Evolutionary conservation across 2,888 invertebrate genomes (phyloP).

Genomic region (Sinelater perroti): DNA sequence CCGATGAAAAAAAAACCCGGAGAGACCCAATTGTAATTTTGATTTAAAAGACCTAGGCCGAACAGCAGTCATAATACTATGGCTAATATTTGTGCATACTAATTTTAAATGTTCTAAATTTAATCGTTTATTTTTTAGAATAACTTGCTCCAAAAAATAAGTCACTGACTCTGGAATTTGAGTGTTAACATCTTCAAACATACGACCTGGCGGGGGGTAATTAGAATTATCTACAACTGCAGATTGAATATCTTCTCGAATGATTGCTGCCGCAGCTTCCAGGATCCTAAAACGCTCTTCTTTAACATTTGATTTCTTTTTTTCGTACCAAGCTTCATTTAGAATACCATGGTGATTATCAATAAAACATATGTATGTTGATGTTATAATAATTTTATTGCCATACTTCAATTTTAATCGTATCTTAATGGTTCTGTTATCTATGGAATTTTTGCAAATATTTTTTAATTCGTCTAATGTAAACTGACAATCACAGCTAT

Average conservation of each 20-base stretch:
- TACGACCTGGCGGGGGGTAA: slow-evolving; percentile 43
- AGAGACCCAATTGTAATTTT: too few relatives aligned
- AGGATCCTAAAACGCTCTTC: slow-evolving; percentile 44
- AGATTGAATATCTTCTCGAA: slow-evolving; percentile 32
- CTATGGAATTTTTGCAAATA: too few relatives aligned
- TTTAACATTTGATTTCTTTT: slow-evolving; percentile 43
- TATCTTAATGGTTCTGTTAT: too few relatives aligned
- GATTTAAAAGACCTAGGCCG: too few relatives aligned
- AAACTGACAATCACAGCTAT: too few relatives aligned
- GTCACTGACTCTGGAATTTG: slow-evolving; percentile 14
- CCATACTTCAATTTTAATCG: too few relatives aligned
- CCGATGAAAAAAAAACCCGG: too few relatives aligned
- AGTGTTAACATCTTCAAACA: slow-evolving; percentile 23
- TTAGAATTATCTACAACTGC: slow-evolving; percentile 35
- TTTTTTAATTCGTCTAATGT: too few relatives aligned
- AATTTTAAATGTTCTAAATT: slow-evolving; percentile 11
- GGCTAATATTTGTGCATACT: too few relatives aligned
- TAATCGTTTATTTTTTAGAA: slow-evolving; percentile 12
- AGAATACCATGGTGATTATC: slow-evolving; percentile 49
- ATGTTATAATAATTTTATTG: too few relatives aligned
- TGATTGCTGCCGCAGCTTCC: slow-evolving; percentile 42
- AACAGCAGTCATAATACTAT: too few relatives aligned
- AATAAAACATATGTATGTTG: too few relatives aligned
- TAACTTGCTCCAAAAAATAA: slow-evolving; percentile 16
- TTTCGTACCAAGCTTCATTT: slow-evolving; percentile 46